These are phyloP conservation scores for Microctonus brassicae DNA, from an alignment of 2,888 invertebrate genomes.

Conservation along the genomic window DNA sequence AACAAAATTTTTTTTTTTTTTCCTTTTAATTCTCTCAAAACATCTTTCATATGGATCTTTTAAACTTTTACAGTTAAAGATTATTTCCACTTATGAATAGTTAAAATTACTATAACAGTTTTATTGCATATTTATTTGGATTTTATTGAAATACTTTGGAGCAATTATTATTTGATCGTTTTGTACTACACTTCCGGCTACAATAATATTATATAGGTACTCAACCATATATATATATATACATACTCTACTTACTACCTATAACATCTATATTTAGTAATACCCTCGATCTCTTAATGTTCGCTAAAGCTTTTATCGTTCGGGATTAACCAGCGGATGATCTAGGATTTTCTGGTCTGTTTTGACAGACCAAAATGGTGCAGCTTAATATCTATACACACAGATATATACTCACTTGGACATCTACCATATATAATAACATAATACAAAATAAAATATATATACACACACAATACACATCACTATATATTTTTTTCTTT, in stretches of 20 bases:
- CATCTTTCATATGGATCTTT: not conserved
- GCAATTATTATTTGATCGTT: not conserved
- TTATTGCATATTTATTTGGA: not conserved
- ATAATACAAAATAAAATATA: no score
- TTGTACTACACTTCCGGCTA: slow-evolving; percentile 32
- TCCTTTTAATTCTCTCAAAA: no score
- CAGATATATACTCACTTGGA: not conserved
- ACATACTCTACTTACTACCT: no score
- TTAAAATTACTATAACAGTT: not conserved
- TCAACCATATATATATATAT: no score
- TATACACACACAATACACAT: no score
- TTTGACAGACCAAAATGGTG: slow-evolving; percentile 50
- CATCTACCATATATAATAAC: not conserved
- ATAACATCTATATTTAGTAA: not conserved
- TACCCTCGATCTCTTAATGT: not conserved
- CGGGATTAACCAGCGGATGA: slow-evolving; percentile 54
- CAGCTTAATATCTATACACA: not conserved
- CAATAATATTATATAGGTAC: not conserved
- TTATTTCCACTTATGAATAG: not conserved
- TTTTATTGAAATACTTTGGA: not conserved
- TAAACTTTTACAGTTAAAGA: not conserved
- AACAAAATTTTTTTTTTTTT: no score
- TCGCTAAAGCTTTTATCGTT: slow-evolving; percentile 33
- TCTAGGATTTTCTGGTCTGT: slow-evolving; percentile 60
- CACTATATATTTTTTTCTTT: no score